Evolutionary conservation across 2,888 invertebrate genomes (phyloP).

Genomic region (Halictus ligatus): DNA sequence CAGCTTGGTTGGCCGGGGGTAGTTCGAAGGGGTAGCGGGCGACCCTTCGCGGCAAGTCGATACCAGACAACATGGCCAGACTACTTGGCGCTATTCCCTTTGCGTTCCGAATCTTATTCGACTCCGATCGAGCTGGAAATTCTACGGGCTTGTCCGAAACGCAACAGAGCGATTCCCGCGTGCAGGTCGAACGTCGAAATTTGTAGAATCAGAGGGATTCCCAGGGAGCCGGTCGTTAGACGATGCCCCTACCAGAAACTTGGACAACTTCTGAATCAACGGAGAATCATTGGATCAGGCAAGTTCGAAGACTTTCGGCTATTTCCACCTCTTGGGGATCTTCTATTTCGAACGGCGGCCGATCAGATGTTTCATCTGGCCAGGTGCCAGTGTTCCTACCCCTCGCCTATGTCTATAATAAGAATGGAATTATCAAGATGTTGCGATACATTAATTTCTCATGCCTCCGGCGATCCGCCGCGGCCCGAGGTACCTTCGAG

Average conservation of each 20-base stretch:
- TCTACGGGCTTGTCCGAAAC: not conserved
- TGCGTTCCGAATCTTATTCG: not conserved
- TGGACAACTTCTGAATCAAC: not conserved
- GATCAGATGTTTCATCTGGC: slow-evolving; percentile 56
- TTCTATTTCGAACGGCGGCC: slow-evolving; percentile 56
- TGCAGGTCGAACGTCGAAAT: not conserved
- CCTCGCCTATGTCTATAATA: slow-evolving; percentile 55
- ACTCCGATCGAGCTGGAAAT: not conserved
- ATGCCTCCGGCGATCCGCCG: not conserved
- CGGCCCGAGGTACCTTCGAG: not conserved
- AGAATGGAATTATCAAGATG: slow-evolving; percentile 60
- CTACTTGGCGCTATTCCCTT: slow-evolving; percentile 29
- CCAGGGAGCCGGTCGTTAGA: no score
- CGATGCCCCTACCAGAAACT: not conserved
- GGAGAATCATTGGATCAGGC: slow-evolving; percentile 25
- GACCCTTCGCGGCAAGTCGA: slow-evolving; percentile 48
- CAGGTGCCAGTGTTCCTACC: slow-evolving; percentile 41
- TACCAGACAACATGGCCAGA: slow-evolving; percentile 45
- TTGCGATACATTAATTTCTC: slow-evolving; percentile 52
- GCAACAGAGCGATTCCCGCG: not conserved
- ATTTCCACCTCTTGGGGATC: slow-evolving; percentile 45
- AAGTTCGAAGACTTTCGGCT: slow-evolving; percentile 45
- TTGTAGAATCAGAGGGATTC: not conserved
- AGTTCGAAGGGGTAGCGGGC: slow-evolving; percentile 19
- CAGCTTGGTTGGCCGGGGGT: slow-evolving; percentile 7